Evolutionary conservation across 2,113 vertebrate species (phyloP).

Genomic region (Cheilinus undulatus): DNA sequence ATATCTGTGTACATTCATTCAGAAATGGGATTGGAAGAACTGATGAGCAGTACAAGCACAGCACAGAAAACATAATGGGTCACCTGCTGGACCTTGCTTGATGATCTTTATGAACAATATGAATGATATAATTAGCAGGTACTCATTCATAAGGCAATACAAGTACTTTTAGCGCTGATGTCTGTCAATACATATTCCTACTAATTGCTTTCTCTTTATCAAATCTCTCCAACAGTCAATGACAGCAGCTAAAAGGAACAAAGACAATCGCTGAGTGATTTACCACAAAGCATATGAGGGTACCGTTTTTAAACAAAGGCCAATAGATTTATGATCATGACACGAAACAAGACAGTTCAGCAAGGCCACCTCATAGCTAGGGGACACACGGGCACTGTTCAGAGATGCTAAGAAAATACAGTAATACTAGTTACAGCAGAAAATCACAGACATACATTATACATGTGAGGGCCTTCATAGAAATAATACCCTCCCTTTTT

Average conservation of each 20-base stretch:
- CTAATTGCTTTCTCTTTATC: too few relatives aligned
- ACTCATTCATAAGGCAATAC: too few relatives aligned
- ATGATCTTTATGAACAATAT: too few relatives aligned
- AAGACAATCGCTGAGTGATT: conserved; percentile 11
- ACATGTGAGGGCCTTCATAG: background rate
- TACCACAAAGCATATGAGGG: conserved; percentile 4
- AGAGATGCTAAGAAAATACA: background rate
- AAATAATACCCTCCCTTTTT: background rate
- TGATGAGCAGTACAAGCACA: too few relatives aligned
- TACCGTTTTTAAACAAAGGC: conserved; percentile 15
- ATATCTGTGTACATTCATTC: too few relatives aligned
- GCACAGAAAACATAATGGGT: too few relatives aligned
- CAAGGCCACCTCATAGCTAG: conserved; percentile 6
- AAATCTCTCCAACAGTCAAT: background rate
- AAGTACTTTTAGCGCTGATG: too few relatives aligned
- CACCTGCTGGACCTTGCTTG: too few relatives aligned
- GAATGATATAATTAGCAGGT: too few relatives aligned
- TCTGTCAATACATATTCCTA: too few relatives aligned
- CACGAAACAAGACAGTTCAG: conserved; percentile 20
- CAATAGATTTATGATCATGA: conserved; percentile 10
- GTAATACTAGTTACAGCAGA: background rate
- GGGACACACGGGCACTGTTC: background rate
- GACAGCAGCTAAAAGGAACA: background rate
- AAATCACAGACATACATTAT: background rate
- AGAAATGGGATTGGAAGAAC: too few relatives aligned